Evolutionary conservation across 2,797 vertebrate species (phyloP).

Genomic region (Graptemys geographica): DNA sequence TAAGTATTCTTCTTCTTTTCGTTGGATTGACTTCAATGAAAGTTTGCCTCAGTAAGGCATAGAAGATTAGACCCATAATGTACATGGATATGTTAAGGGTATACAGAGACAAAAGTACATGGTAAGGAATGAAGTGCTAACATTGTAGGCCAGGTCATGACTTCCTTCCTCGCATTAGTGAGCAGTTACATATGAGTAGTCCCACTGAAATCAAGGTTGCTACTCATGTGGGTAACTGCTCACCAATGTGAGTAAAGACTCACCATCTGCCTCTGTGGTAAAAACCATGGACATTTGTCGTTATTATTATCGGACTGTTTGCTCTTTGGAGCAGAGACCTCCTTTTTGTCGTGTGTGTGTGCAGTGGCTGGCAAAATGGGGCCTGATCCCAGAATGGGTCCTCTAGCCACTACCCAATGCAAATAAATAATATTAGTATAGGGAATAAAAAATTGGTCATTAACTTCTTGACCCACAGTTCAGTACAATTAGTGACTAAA

Average conservation of each 20-base stretch:
- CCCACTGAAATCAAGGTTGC: background rate
- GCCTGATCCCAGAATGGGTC: constrained; percentile 26
- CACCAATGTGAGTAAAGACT: background rate
- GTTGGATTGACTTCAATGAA: background rate
- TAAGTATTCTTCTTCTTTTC: background rate
- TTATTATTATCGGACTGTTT: constrained; percentile 20
- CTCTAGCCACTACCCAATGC: constrained; percentile 7
- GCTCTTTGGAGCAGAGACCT: background rate
- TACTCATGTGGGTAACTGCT: background rate
- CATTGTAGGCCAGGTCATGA: background rate
- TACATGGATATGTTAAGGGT: background rate
- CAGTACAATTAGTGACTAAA: constrained; percentile 60
- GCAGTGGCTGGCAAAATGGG: constrained; percentile 11
- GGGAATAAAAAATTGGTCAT: constrained; percentile 31
- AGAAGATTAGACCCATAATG: background rate
- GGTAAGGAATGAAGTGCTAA: background rate
- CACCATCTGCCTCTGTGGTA: background rate
- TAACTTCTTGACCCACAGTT: constrained; percentile 5
- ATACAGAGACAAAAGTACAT: background rate
- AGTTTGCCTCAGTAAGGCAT: background rate
- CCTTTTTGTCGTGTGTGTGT: background rate
- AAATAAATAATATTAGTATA: constrained; percentile 55
- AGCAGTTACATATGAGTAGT: background rate
- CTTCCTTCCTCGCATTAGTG: fast-evolving
- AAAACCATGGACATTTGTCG: constrained; percentile 35